Conservation (phyloP, 2,113 vertebrate species). For the Hydrochoerus hydrochaeris region DNA sequence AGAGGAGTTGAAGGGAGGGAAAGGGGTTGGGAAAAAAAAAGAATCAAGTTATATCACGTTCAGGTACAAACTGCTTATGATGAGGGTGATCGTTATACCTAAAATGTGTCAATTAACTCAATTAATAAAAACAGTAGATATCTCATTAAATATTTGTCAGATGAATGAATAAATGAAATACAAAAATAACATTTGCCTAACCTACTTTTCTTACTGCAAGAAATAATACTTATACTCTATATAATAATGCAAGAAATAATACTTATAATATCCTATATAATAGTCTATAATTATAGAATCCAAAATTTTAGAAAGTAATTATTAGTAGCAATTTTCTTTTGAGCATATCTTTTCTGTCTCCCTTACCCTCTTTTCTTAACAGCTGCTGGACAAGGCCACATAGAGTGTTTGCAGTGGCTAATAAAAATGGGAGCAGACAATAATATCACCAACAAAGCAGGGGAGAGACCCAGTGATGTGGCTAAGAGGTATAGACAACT, state of each 20-base stretch:
- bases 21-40: neutral
- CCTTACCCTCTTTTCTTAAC: neutral
- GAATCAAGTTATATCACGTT: neutral
- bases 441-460: conserved; percentile 86
- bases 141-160: conserved; percentile 39
- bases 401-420: conserved; percentile 89
- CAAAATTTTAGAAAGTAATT: conserved; percentile 25
- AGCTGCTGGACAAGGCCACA: conserved; percentile 89
- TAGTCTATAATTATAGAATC: neutral
- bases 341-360: neutral
- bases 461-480: conserved; percentile 88
- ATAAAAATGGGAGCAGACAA: conserved; percentile 87
- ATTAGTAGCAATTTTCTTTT: neutral
- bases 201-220: neutral
- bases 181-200: neutral
- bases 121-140: neutral
- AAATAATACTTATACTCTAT: no score
- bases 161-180: conserved; percentile 46
- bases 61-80: neutral
- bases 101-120: neutral
- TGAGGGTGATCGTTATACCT: neutral
- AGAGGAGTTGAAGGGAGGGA: neutral
- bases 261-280: no score
- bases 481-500: conserved; percentile 87
- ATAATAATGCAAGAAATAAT: no score